phyloP scores from a whole-genome alignment of 2,797 vertebrate species.

The Myripristis jacobus region DNA sequence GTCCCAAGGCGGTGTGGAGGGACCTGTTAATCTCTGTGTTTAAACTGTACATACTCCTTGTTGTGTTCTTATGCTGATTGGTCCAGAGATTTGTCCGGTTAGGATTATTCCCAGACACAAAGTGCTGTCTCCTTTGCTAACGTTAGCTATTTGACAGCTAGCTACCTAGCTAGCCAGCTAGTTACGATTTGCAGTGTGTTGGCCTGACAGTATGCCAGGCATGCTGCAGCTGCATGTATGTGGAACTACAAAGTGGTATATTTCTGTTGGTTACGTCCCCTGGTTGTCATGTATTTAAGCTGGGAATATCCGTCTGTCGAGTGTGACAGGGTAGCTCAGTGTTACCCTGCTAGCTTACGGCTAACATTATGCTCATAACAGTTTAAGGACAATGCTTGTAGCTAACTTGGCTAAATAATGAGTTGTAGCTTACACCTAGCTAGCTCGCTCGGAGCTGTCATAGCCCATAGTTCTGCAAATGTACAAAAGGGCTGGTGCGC shows the following conservation, averaged over 20 bases:
- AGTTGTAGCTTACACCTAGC: slow-evolving; percentile 18
- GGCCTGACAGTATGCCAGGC: slow-evolving; percentile 8
- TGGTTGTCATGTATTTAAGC: fast-evolving
- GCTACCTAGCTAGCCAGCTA: slow-evolving; percentile 58
- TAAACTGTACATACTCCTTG: fast-evolving
- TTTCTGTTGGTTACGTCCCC: not conserved
- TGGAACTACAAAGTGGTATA: not conserved
- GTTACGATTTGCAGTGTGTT: slow-evolving; percentile 47
- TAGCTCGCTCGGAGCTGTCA: slow-evolving; percentile 49
- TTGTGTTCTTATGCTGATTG: not conserved
- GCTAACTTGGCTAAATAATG: slow-evolving; percentile 37
- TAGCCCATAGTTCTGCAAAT: not conserved
- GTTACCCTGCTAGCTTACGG: slow-evolving; percentile 37
- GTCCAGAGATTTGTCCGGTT: not conserved
- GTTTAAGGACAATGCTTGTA: slow-evolving; percentile 65
- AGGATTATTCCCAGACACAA: slow-evolving; percentile 40
- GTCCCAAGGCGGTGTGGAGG: not conserved
- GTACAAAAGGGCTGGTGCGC: not conserved
- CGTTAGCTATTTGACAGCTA: slow-evolving; percentile 71
- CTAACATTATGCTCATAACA: slow-evolving; percentile 48
- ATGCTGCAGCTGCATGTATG: not conserved
- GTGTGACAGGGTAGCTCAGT: not conserved
- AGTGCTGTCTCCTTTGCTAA: slow-evolving; percentile 48
- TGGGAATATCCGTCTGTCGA: not conserved
- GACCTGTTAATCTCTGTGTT: not conserved